Evolutionary conservation across 2,888 invertebrate species (phyloP), one percentile per base, ranked within the genome.

Genomic region (Dasypogon diadema): DNA sequence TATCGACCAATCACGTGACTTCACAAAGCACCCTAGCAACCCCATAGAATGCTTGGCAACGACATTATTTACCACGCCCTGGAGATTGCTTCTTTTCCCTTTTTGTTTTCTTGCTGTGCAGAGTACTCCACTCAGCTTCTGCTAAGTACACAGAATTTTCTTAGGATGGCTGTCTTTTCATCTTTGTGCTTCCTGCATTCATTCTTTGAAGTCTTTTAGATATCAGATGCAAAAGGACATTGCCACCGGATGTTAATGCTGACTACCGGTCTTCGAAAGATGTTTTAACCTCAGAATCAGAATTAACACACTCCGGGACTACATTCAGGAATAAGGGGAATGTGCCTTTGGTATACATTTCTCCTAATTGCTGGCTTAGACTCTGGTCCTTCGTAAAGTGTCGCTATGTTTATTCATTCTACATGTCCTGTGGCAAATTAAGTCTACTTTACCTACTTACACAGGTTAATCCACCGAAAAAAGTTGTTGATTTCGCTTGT

Each of bases 221-320:
- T 56, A 73, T 83, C 73, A 82, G 83, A 83, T 83, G 80, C 80
- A 80, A 83, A 83, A 83, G 83, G 83, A 82, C 83, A 82, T 83
- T 83, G 83, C 81, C 83, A 82, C 82, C 79, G 78, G 77, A 78
- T 58, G 34, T 56, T 16, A 56, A 56, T 51, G 51, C 51, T 51
- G 51, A 51, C 51, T 16, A 51, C 18, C 21, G 21, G 18, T 51
- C 51, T 51, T 18, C n/a, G 14, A n/a, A 1, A 16, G 51, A 51
- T 21, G 1, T 51, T 42, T 51, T 2, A 51, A 5, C 1, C 5
- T n/a, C 18, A 51, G 18, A 51, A 5, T 51, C n/a, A 21, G 21
- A 51, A 51, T 51, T 51, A 51, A 51, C 18, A 51, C 51, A 51
- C 51, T 12, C 42, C 42, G 42, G 6, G 10, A 3, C 8, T 12